Evolutionary conservation across 2,113 vertebrate species (phyloP).

Genomic region (Noturus placidus): DNA sequence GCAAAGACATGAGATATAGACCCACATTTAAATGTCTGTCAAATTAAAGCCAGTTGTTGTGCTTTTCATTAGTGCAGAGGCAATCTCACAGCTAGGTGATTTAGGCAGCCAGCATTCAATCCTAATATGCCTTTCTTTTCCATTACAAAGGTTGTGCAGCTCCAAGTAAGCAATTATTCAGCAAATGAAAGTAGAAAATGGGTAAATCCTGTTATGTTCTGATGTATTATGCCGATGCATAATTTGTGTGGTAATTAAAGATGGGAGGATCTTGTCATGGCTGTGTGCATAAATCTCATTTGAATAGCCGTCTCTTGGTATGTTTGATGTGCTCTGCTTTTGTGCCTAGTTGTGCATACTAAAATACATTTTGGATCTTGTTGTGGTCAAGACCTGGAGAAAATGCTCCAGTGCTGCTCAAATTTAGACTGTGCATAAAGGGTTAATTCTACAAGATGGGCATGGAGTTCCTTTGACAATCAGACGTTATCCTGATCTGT

Average conservation of each 20-base stretch:
- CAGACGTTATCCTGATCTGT: not conserved
- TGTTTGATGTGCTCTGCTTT: slow-evolving; percentile 60
- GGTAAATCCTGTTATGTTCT: slow-evolving; percentile 81
- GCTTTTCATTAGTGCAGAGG: slow-evolving; percentile 54
- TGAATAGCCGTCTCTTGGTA: slow-evolving; percentile 59
- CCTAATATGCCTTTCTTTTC: slow-evolving; percentile 68
- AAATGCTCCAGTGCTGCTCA: not conserved
- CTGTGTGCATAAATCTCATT: slow-evolving; percentile 73
- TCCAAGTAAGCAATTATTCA: slow-evolving; percentile 83
- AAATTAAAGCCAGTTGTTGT: slow-evolving; percentile 57
- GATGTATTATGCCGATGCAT: slow-evolving; percentile 69
- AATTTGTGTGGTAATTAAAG: slow-evolving; percentile 82
- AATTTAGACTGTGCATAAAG: not conserved
- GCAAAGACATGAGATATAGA: slow-evolving; percentile 39
- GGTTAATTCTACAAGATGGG: not conserved
- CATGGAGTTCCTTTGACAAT: not conserved
- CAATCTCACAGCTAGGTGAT: slow-evolving; percentile 71
- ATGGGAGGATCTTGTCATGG: slow-evolving; percentile 62
- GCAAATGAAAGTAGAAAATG: slow-evolving; percentile 76
- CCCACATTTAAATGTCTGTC: slow-evolving; percentile 54
- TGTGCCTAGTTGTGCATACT: slow-evolving; percentile 5
- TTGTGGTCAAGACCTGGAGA: not conserved
- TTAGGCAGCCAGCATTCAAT: slow-evolving; percentile 74
- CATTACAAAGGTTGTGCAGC: slow-evolving; percentile 71
- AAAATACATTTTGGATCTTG: not conserved